Base-by-base conservation (phyloP, 1,140 invertebrate genomes). In the Cherax destructor region DNA sequence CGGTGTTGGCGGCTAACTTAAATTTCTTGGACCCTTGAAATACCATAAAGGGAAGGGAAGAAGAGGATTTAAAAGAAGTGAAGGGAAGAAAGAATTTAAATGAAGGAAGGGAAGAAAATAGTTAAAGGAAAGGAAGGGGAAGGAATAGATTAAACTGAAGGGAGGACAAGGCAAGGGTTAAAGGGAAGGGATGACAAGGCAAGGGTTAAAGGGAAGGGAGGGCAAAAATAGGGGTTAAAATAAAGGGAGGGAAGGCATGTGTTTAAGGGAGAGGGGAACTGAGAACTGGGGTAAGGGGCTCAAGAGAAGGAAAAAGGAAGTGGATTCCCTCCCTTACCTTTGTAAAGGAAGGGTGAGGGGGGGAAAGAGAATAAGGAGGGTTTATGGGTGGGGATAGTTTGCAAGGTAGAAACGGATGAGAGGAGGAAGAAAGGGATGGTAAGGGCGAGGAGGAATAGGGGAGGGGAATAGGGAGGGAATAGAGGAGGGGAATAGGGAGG, bases 361-460 rank as follows among this genome's bases (percentile, higher is more conserved):
- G 78, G 47, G 78, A 41, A 41, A 80, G 78, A 80, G 78, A 80
- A 21, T 41, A 21, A 5, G n/a, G n/a, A 80, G 78, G 16, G 78
- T 4, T 7, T 9, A 41, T 21, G 78, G 47, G 78, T 41, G 47
- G 49, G 78, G 47, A 11, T 0, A 50, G 47, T 74, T 30, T 5
- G 5, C 21, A 74, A 74, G 7, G 4, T n/a, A 10, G 11, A 30
- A 74, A 10, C 21, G 11, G 78, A 50, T 5, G 13, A 80, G n/a
- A 0, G 49, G 47, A 80, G 78, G 78, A 41, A 41, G 30, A 41
- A 2, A 41, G 0, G 30, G n/a, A n/a, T 41, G 30, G 30, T 41
- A 1, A 41, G 30, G 30, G 30, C 0, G 30, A 41, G 30, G 30
- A 2, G 2, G 30, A 41, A 2, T 41, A 41, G 30, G 30, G 30